Conservation (phyloP, 2,113 vertebrate species). For the Mesoclemmys tuberculata region DNA sequence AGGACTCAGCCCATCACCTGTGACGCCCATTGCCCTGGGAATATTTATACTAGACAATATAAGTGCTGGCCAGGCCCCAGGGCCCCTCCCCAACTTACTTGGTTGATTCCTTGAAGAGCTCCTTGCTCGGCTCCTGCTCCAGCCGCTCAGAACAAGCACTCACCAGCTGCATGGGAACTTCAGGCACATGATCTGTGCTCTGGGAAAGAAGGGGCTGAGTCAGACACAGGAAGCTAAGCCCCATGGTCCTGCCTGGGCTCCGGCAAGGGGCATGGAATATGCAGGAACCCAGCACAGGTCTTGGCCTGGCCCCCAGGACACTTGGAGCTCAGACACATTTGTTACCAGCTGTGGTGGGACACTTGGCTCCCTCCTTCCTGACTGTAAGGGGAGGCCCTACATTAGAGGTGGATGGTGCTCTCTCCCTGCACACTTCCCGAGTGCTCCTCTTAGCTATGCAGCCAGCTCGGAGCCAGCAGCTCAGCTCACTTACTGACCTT, state of each 20-base stretch:
- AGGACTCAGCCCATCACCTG: neutral
- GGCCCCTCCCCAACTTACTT: conserved; percentile 81
- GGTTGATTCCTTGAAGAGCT: conserved; percentile 95
- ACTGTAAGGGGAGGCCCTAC: neutral
- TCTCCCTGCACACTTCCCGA: neutral
- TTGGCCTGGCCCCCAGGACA: neutral
- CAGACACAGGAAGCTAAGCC: neutral
- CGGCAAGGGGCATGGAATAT: neutral
- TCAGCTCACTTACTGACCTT: conserved; percentile 71
- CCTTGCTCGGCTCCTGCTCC: conserved; percentile 92
- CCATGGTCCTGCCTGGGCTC: neutral
- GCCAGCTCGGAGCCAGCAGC: neutral
- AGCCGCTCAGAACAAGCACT: conserved; percentile 85
- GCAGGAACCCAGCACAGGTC: neutral
- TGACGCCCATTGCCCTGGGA: fast-evolving
- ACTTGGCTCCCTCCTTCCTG: neutral
- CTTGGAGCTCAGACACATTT: neutral
- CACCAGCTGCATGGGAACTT: conserved; percentile 87
- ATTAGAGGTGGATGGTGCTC: neutral
- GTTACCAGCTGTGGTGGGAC: neutral
- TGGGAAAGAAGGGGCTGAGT: conserved; percentile 68
- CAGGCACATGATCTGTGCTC: conserved; percentile 90
- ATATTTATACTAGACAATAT: fast-evolving
- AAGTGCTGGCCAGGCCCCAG: neutral
- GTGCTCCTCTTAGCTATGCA: neutral